A percentile compares a stretch with the other conserved stretches of the same genome.
Conservation (phyloP, 2,888 invertebrate genomes). For the Andrena dorsata region DNA sequence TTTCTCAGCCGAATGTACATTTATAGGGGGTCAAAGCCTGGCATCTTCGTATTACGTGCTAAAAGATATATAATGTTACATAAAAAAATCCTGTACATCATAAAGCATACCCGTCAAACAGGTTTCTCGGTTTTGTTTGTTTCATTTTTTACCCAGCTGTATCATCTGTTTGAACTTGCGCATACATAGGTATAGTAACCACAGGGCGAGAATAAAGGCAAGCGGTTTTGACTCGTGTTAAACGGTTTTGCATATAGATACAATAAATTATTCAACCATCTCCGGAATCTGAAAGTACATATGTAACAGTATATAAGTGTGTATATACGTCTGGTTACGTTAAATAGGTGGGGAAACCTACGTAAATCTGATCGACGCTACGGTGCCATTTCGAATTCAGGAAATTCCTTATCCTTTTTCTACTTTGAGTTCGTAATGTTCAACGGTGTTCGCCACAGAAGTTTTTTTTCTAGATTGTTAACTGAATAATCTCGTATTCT, state of each 20-base stretch:
- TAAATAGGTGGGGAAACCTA: conserved; percentile 24
- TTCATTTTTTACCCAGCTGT: conserved; percentile 6
- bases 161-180: conserved; percentile 12
- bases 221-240: neutral
- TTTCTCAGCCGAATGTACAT: no score
- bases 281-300: conserved; percentile 39
- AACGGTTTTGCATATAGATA: conserved; percentile 35
- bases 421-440: neutral
- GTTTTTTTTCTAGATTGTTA: no score
- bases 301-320: conserved; percentile 47
- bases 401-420: conserved; percentile 47
- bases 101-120: conserved; percentile 8
- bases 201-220: conserved; percentile 8
- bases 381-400: conserved; percentile 56
- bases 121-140: conserved; percentile 8
- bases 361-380: conserved; percentile 25
- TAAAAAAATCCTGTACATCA: neutral
- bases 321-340: conserved; percentile 1
- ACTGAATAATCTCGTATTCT: no score
- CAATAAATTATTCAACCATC: conserved; percentile 54
- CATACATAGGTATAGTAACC: neutral
- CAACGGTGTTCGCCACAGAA: no score
- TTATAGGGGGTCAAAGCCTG: no score
- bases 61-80: neutral
- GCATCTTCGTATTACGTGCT: neutral